phyloP scores from a whole-genome alignment of 2,113 vertebrate genomes.

The Ovis canadensis region DNA sequence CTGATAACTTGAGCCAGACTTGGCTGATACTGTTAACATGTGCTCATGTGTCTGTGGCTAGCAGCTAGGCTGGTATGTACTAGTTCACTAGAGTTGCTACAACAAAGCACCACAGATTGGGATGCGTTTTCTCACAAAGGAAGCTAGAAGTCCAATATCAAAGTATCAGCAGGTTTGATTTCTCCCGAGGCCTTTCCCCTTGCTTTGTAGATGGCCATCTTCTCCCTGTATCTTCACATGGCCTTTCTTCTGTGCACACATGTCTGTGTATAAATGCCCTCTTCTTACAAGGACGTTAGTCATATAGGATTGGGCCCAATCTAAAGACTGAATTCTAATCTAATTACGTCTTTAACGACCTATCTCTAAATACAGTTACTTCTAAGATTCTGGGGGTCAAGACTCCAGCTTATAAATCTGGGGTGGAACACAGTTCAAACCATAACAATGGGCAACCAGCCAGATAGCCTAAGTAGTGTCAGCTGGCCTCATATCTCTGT shows the following conservation, averaged over 20 bases:
- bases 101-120: background rate
- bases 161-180: background rate
- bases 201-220: background rate
- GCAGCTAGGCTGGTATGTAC: background rate
- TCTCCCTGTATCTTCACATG: background rate
- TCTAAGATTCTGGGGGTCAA: background rate
- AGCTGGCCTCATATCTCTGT: background rate
- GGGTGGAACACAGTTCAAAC: background rate
- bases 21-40: background rate
- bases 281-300: background rate
- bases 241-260: background rate
- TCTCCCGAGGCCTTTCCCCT: background rate
- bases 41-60: background rate
- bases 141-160: background rate
- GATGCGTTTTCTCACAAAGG: background rate
- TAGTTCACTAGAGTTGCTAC: background rate
- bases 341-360: background rate
- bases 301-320: background rate
- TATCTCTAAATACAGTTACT: background rate
- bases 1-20: background rate
- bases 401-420: background rate
- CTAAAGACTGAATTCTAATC: background rate
- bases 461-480: background rate
- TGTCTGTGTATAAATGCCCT: background rate
- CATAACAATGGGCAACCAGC: accelerated